Percentiles rank a stretch among this genome's conserved stretches.
These are phyloP conservation scores for Lasioglossum oenotherae DNA, from an alignment of 2,888 invertebrate species.

Conservation along the genomic window DNA sequence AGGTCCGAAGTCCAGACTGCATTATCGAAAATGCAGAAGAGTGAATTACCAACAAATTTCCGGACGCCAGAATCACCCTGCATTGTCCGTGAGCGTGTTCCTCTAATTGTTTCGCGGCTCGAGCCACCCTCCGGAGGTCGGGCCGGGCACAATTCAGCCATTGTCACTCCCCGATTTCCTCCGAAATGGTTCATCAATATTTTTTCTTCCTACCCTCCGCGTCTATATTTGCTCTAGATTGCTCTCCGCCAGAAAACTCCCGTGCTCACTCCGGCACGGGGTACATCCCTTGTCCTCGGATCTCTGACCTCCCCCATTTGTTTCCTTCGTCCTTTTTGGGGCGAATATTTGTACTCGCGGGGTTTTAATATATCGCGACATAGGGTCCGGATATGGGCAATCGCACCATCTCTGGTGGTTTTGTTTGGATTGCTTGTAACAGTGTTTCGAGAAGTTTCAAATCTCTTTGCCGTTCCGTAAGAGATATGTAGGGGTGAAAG, in stretches of 20 bases:
- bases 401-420: neutral
- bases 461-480: neutral
- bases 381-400: neutral
- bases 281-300: slow-evolving; percentile 33
- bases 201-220: slow-evolving; percentile 17
- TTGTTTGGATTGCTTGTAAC: neutral
- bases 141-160: slow-evolving; percentile 6
- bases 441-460: neutral
- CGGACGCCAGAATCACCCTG: neutral
- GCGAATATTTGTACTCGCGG: neutral
- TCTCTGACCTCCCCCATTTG: slow-evolving; percentile 14
- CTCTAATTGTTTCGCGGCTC: slow-evolving; percentile 8
- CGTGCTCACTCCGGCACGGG: neutral
- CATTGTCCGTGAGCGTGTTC: slow-evolving; percentile 7
- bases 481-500: neutral
- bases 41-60: slow-evolving; percentile 13
- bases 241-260: neutral
- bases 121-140: neutral
- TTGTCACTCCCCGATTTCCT: neutral
- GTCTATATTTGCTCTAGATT: slow-evolving; percentile 31
- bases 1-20: neutral
- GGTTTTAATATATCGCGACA: slow-evolving; percentile 12
- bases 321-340: neutral
- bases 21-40: slow-evolving; percentile 12
- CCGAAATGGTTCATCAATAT: slow-evolving; percentile 32